These are phyloP conservation scores for Ancistrus triradiatus DNA, from an alignment of 2,113 vertebrate species.

Conservation along the genomic window DNA sequence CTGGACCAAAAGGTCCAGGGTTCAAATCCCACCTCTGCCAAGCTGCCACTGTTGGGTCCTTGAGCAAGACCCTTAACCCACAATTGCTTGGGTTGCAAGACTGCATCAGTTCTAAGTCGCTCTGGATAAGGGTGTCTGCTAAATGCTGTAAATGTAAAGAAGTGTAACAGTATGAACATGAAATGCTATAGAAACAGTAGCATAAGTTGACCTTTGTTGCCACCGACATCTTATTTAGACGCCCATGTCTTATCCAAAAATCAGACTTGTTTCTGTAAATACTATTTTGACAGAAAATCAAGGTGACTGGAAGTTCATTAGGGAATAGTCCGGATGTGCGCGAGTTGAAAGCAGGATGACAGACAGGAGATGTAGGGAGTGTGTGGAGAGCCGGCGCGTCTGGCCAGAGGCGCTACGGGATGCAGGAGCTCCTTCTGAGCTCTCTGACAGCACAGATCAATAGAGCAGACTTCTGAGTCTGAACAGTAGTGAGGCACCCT, in stretches of 20 bases:
- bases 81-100: too few relatives aligned
- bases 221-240: neutral
- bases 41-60: too few relatives aligned
- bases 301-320: slow-evolving; percentile 4
- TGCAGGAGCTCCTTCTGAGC: slow-evolving; percentile 38
- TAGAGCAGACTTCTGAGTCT: slow-evolving; percentile 40
- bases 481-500: slow-evolving; percentile 35
- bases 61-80: too few relatives aligned
- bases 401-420: slow-evolving; percentile 21
- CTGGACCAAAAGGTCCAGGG: too few relatives aligned
- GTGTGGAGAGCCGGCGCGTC: slow-evolving; percentile 6
- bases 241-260: too few relatives aligned
- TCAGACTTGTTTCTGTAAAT: neutral
- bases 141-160: too few relatives aligned
- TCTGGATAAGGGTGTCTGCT: too few relatives aligned
- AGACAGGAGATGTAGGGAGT: neutral
- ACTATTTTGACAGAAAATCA: slow-evolving; percentile 4
- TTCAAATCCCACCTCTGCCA: too few relatives aligned
- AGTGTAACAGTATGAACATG: too few relatives aligned
- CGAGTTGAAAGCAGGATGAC: neutral
- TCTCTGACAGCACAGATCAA: slow-evolving; percentile 50
- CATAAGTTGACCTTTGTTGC: neutral
- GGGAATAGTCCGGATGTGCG: slow-evolving; percentile 1
- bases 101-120: too few relatives aligned
- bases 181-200: too few relatives aligned